Conservation (phyloP, 2,888 invertebrate genomes). For the Allygus modestus region DNA sequence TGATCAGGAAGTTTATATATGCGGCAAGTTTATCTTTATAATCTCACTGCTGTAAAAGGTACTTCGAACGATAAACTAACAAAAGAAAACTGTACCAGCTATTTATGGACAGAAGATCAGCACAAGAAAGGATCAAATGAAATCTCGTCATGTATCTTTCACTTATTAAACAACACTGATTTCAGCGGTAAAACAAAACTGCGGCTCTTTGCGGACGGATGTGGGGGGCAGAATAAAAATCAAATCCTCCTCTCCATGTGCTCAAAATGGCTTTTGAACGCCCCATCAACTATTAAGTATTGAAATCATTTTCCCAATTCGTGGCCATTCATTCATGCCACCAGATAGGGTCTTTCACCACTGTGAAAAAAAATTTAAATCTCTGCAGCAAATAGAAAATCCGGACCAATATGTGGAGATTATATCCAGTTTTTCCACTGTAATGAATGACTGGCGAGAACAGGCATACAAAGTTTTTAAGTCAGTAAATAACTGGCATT, state of each 20-base stretch:
- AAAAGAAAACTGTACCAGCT: slow-evolving; percentile 69
- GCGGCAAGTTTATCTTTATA: slow-evolving; percentile 72
- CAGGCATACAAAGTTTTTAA: slow-evolving; percentile 50
- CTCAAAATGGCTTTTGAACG: slow-evolving; percentile 68
- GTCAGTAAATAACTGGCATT: slow-evolving; percentile 51
- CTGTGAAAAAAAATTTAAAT: slow-evolving; percentile 69
- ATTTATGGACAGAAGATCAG: slow-evolving; percentile 71
- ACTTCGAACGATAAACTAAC: slow-evolving; percentile 69
- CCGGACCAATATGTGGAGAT: slow-evolving; percentile 67
- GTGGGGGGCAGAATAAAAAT: slow-evolving; percentile 70
- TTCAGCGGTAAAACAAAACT: slow-evolving; percentile 45
- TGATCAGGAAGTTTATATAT: slow-evolving; percentile 72
- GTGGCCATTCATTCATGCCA: slow-evolving; percentile 70
- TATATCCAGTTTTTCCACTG: slow-evolving; percentile 65
- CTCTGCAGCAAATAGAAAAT: slow-evolving; percentile 64
- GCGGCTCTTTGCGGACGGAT: slow-evolving; percentile 43
- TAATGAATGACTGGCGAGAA: slow-evolving; percentile 65
- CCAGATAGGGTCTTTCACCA: slow-evolving; percentile 70
- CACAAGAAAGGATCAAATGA: slow-evolving; percentile 71
- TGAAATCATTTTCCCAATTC: slow-evolving; percentile 70
- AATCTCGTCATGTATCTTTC: slow-evolving; percentile 69
- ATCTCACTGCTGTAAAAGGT: slow-evolving; percentile 72
- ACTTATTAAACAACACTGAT: slow-evolving; percentile 38
- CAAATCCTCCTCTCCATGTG: slow-evolving; percentile 70
- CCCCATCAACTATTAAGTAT: slow-evolving; percentile 64